phyloP scores from a whole-genome alignment of 2,888 invertebrate species.

The Aphrophora alni region DNA sequence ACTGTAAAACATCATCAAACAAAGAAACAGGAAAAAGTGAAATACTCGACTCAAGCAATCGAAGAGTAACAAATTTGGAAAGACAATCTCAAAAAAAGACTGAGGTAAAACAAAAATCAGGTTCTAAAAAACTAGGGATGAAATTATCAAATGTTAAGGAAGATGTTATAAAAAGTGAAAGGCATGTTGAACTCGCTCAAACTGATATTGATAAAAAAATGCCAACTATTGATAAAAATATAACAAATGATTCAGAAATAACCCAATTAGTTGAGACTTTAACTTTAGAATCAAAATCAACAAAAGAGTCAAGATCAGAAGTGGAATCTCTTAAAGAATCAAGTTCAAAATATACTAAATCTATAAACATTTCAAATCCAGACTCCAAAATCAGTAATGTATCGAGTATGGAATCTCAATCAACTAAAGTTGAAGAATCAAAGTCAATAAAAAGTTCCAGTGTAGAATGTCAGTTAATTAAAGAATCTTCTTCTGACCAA shows the following conservation, averaged over 20 bases:
- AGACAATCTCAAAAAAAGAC: background rate
- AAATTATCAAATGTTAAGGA: background rate
- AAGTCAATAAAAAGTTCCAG: background rate
- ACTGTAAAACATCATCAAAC: background rate
- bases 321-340: background rate
- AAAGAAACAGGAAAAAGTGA: background rate
- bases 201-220: background rate
- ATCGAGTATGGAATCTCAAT: background rate
- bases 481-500: background rate
- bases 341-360: background rate
- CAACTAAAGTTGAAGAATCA: background rate
- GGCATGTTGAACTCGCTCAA: background rate
- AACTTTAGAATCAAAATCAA: background rate
- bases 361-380: background rate
- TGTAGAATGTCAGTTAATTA: background rate
- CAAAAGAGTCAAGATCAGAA: background rate
- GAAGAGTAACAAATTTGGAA: background rate
- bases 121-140: conserved; percentile 18
- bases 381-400: background rate
- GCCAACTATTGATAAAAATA: background rate
- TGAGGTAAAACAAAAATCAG: conserved; percentile 13
- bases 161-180: background rate
- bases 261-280: background rate
- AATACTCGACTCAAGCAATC: conserved; percentile 50
- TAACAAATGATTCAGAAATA: background rate